phyloP scores from a whole-genome alignment of 2,888 invertebrate genomes.

The Tyria jacobaeae region DNA sequence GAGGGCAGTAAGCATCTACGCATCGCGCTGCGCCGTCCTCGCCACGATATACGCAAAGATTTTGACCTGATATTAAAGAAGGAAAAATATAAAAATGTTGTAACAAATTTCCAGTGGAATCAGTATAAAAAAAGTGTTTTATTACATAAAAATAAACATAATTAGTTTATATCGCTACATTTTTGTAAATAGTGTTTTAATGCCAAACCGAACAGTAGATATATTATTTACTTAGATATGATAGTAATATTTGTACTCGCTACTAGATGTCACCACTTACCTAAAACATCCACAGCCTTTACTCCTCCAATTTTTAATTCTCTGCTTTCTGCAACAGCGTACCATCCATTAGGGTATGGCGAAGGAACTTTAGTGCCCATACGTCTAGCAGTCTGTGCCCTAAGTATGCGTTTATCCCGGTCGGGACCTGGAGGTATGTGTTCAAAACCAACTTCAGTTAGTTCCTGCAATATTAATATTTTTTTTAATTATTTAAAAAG shows the following conservation, averaged over 20 bases:
- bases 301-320: slow-evolving; percentile 86
- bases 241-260: neutral
- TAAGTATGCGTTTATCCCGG: slow-evolving; percentile 67
- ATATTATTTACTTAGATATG: neutral
- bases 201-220: too few species aligned
- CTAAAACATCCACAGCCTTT: slow-evolving; percentile 88
- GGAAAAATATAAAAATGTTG: too few species aligned
- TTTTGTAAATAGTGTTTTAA: too few species aligned
- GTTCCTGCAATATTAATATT: slow-evolving; percentile 63
- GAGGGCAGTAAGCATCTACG: slow-evolving; percentile 95
- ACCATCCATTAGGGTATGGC: slow-evolving; percentile 97
- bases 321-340: slow-evolving; percentile 90
- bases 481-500: too few species aligned
- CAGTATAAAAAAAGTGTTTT: neutral
- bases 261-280: slow-evolving; percentile 65
- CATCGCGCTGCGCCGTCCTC: slow-evolving; percentile 88
- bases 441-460: slow-evolving; percentile 80
- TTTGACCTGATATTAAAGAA: slow-evolving; percentile 85
- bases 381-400: slow-evolving; percentile 83
- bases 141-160: too few species aligned
- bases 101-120: too few species aligned
- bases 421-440: slow-evolving; percentile 66
- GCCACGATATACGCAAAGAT: slow-evolving; percentile 90
- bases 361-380: slow-evolving; percentile 91
- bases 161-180: too few species aligned